Percentiles rank a stretch among this genome's conserved stretches.
Conservation (phyloP, 37 sponge, comb jelly and placozoan species). For the Hexactinellida sp. region DNA sequence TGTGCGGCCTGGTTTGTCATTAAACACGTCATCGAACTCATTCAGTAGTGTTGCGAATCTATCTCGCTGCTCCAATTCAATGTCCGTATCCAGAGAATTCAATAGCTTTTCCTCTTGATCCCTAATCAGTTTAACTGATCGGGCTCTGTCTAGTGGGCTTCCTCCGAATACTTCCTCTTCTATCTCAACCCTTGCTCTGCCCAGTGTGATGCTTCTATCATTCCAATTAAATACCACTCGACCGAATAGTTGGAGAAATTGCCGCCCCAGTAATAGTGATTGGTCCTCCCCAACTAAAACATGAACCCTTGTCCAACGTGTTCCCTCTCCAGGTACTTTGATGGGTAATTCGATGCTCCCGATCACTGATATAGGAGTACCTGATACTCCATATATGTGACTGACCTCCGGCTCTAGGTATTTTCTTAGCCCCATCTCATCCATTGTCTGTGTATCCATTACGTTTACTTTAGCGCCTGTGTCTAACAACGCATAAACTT, state of each 20-base stretch:
- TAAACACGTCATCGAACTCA: neutral
- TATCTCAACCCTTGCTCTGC: neutral
- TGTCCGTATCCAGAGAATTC: too few relatives aligned
- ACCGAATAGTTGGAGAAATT: neutral
- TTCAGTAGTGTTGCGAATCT: neutral
- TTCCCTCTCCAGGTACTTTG: neutral
- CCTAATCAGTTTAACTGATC: neutral
- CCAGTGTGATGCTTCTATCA: neutral
- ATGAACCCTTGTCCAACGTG: neutral
- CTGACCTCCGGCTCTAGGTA: neutral
- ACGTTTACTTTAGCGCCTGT: slow-evolving; percentile 1
- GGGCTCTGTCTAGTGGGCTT: neutral
- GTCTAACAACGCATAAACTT: neutral
- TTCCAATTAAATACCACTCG: slow-evolving; percentile 3
- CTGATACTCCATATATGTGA: neutral
- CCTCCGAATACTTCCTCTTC: neutral
- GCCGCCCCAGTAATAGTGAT: neutral
- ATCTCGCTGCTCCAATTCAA: neutral
- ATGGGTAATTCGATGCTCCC: neutral
- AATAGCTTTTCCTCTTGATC: too few relatives aligned
- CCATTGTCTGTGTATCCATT: slow-evolving; percentile 6
- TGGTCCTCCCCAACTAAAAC: neutral
- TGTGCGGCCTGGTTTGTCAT: neutral
- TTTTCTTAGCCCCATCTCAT: neutral
- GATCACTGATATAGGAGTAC: neutral